phyloP scores from a whole-genome alignment of 2,797 vertebrate genomes.

The Jordanella pulchra region DNA sequence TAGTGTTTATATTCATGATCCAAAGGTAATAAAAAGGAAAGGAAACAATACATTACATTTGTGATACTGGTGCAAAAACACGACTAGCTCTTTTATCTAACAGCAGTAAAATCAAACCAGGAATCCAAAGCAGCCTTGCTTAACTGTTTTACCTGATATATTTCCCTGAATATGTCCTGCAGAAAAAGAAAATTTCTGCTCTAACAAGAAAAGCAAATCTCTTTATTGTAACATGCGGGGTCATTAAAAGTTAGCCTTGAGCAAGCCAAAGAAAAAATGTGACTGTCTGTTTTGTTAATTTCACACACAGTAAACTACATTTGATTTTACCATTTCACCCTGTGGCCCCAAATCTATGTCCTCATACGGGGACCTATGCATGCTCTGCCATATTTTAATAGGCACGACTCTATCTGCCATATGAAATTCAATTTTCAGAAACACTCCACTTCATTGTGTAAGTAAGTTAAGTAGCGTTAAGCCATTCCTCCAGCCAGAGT shows the following conservation, averaged over 20 bases:
- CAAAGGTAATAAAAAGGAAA: not conserved
- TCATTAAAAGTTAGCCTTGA: constrained; percentile 32
- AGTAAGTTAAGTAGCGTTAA: constrained; percentile 60
- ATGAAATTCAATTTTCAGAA: constrained; percentile 48
- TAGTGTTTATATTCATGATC: too few species aligned
- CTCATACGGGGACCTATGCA: constrained; percentile 24
- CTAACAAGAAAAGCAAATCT: constrained; percentile 1
- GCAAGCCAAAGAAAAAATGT: constrained; percentile 14
- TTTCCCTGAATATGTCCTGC: not conserved
- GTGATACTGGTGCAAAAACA: not conserved
- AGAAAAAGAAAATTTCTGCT: not conserved
- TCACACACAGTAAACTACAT: constrained; percentile 58
- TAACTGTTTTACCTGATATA: not conserved
- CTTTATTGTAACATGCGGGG: constrained; percentile 9
- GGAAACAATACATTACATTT: rapidly evolving
- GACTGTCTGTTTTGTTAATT: constrained; percentile 49
- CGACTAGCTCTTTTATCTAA: not conserved
- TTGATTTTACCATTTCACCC: constrained; percentile 45
- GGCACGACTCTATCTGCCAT: constrained; percentile 25
- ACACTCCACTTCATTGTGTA: constrained; percentile 63
- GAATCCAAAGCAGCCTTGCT: not conserved
- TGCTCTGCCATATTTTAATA: constrained; percentile 9
- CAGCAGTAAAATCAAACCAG: not conserved
- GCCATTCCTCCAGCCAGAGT: constrained; percentile 50
- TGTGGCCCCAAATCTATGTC: constrained; percentile 44